A percentile compares a stretch with the other conserved stretches of the same genome.
phyloP scores from a whole-genome alignment of 2,113 vertebrate species.

The Podilymbus podiceps region DNA sequence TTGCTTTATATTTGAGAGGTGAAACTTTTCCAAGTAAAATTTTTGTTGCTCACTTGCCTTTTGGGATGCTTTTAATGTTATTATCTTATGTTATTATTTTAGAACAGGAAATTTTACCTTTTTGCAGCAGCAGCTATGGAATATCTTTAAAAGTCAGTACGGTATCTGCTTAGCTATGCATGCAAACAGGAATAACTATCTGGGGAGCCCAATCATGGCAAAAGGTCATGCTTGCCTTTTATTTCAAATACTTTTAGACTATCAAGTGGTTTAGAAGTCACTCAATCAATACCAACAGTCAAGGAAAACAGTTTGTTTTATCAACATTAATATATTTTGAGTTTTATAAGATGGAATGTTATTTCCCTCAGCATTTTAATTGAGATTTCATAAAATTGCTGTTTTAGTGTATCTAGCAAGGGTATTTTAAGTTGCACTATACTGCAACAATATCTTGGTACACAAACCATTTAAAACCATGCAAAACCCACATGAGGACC shows the following conservation, averaged over 20 bases:
- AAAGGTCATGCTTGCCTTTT: conserved; percentile 62
- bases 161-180: conserved; percentile 15
- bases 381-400: background rate
- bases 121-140: background rate
- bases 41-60: background rate
- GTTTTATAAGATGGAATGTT: background rate
- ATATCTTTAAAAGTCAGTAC: conserved; percentile 31
- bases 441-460: background rate
- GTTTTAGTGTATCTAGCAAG: background rate
- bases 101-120: background rate
- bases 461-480: background rate
- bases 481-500: background rate
- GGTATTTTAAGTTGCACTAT: background rate
- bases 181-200: conserved; percentile 17
- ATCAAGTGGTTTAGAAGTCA: conserved; percentile 54
- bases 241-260: conserved; percentile 57
- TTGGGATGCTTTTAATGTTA: background rate
- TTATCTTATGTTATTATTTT: background rate
- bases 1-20: background rate
- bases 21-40: background rate
- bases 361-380: conserved; percentile 22
- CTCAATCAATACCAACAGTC: conserved; percentile 52
- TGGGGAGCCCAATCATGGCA: conserved; percentile 37
- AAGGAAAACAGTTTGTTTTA: conserved; percentile 24
- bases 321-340: conserved; percentile 16